Base-by-base conservation (phyloP, 2,797 vertebrate genomes). In the Nannoperca australis region DNA sequence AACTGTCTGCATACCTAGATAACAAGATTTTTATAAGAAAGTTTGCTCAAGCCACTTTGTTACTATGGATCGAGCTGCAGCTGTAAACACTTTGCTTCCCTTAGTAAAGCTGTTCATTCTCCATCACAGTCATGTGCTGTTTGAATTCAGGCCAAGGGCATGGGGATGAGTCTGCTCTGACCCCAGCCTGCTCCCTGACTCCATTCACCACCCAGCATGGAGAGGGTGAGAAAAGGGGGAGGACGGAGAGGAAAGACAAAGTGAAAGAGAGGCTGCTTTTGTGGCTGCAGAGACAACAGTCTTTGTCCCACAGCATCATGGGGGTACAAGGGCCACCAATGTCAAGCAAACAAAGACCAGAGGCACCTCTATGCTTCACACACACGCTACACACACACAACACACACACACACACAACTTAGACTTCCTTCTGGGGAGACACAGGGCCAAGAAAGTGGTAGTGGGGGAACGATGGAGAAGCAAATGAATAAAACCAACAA, bases 291-390 rank as follows among this genome's bases (percentile, higher is more conserved):
- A 94, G 94, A 96, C 96, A 96, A 95, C 92, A 81, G 91, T 86
- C 92, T 94, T 96, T 96, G 95, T 96, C 91, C 89, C 32, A 15
- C 69, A 59, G 89, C 90, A 91, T 90, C 85, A 86, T 87, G 82
- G 87, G 89, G 89, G 90, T 86, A 95, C 94, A 95, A 96, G 94
- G 93, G 95, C 93, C 90, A 91, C 92, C 94, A 95, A 95, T 95
- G 95, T 95, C 95, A 94, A 77, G 80, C 90, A 92, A 93, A 96
- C 95, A 96, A 96, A 94, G 91, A 81, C 91, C 84, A 91, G 90
- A 91, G 92, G 92, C 88, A 93, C 92, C 91, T 91, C 87, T 15
- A 76, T 82, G 83, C 86, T 74, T 77, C 47, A 58, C 77, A 71
- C 84, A 79, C 80, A 77, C 69, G n/a, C n/a, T n/a, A 87, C 59